Evolutionary conservation across 1,140 invertebrate species (phyloP), one percentile per base, ranked within the genome.

Genomic region (Yoshiicerus persimilis): DNA sequence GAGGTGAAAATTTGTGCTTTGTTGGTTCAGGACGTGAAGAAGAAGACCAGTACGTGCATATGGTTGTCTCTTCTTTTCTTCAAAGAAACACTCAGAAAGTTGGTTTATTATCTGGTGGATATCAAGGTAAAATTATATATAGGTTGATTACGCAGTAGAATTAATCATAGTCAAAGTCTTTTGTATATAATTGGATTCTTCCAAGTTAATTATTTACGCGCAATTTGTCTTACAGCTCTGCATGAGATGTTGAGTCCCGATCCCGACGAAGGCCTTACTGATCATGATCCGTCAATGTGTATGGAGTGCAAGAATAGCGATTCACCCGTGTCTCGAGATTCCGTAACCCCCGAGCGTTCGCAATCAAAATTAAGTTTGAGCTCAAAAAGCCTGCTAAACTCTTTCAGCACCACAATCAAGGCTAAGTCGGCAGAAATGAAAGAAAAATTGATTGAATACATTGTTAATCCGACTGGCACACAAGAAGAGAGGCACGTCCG

Each of bases 51-150:
- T 98, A 98, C 92, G 97, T 98, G 5, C 96, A 99, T 91, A 99
- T 99, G 99, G 98, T 99, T 34, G 96, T 99, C 11, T 97, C 98
- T 10, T 97, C 97, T 87, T 99, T 99, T 93, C 94, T 99, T 47
- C 98, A 99, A 93, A 97, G 97, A 92, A 96, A 98, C 91, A 97
- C 96, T 0, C 95, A 96, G 90, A 98, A 97, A 92, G 97, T 99
- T 34, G 98, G 97, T 87, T 95, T 99, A 93, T 94, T 99, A 11
- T 96, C 96, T 90, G 98, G 97, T 88, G 98, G 98, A 13, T 99
- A 98, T 94, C 94, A 96, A 93, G 95, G 94, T 94, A 90, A 77
- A n/a, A n/a, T n/a, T n/a, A n/a, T n/a, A n/a, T n/a, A n/a, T n/a
- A n/a, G 66, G 64, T 16, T 75, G 23, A 23, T 64, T 41, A 8